These are phyloP conservation scores for Zaprionus nigranus DNA, from an alignment of 1,140 invertebrate genomes.

Conservation along the genomic window DNA sequence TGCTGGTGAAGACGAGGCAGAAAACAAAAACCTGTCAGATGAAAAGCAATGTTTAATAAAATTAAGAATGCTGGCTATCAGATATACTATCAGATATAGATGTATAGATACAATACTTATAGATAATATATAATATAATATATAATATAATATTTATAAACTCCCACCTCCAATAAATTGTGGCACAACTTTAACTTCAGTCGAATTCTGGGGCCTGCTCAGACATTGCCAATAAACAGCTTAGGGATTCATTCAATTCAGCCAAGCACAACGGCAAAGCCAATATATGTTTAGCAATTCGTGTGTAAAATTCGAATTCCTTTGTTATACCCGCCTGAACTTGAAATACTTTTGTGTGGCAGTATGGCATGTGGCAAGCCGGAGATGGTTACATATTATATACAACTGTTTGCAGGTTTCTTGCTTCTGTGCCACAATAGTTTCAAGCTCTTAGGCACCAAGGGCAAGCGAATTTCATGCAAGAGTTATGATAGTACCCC, in stretches of 20 bases:
- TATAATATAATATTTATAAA: too few species aligned
- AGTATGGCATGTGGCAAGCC: not conserved
- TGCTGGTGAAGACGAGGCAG: not conserved
- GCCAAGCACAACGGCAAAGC: constrained; percentile 37
- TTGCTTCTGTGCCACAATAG: not conserved
- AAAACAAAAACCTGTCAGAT: not conserved
- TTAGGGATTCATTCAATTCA: constrained; percentile 47
- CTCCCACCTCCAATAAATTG: not conserved
- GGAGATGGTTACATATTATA: not conserved
- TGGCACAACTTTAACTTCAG: not conserved
- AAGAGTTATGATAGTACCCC: not conserved
- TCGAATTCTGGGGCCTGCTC: too few species aligned
- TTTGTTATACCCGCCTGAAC: constrained; percentile 6
- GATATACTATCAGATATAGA: too few species aligned
- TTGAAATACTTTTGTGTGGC: not conserved
- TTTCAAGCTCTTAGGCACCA: not conserved
- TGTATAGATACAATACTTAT: not conserved
- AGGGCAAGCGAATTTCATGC: not conserved
- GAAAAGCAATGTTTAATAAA: not conserved
- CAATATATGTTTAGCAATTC: constrained; percentile 68
- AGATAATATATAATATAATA: too few species aligned
- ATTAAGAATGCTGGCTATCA: not conserved
- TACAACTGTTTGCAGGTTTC: not conserved
- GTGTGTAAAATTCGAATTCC: constrained; percentile 59
- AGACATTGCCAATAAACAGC: constrained; percentile 39